Conservation (phyloP, 2,888 invertebrate species). For the Cerceris rybyensis region DNA sequence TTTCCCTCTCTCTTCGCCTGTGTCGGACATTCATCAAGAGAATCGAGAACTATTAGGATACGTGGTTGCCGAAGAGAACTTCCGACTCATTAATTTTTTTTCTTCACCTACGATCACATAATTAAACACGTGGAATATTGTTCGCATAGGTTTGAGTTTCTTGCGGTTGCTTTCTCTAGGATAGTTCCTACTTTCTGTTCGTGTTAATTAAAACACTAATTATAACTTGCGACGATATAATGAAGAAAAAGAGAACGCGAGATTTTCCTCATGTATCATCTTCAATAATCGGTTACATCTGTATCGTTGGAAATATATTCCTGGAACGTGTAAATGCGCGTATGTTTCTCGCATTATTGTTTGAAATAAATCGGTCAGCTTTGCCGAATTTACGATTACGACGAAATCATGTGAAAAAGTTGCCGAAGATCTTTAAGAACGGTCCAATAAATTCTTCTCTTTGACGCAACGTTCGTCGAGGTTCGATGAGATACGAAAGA, state of each 20-base stretch:
- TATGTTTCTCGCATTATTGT: constrained; percentile 32
- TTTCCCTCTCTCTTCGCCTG: neutral
- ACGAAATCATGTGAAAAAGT: constrained; percentile 7
- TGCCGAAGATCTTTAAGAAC: constrained; percentile 14
- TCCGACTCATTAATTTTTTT: neutral
- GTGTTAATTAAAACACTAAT: constrained; percentile 19
- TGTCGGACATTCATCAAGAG: too few relatives aligned
- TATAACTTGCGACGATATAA: constrained; percentile 10
- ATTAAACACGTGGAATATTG: too few relatives aligned
- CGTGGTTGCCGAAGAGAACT: neutral
- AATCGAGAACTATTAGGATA: neutral
- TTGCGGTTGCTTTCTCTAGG: neutral
- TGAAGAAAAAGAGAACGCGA: neutral
- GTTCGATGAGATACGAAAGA: neutral
- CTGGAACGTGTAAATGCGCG: constrained; percentile 21
- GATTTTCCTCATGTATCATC: constrained; percentile 13
- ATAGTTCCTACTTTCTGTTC: constrained; percentile 2
- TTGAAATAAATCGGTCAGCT: constrained; percentile 45
- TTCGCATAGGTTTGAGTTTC: too few relatives aligned
- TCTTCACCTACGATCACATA: neutral
- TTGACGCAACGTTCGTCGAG: neutral
- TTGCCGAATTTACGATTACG: constrained; percentile 23
- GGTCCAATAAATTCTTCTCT: neutral
- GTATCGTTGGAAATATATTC: constrained; percentile 24
- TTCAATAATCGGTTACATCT: constrained; percentile 43